A percentile compares a stretch with the other conserved stretches of the same genome.
Conservation (phyloP, 2,888 invertebrate genomes). For the Leucophora obtusa region DNA sequence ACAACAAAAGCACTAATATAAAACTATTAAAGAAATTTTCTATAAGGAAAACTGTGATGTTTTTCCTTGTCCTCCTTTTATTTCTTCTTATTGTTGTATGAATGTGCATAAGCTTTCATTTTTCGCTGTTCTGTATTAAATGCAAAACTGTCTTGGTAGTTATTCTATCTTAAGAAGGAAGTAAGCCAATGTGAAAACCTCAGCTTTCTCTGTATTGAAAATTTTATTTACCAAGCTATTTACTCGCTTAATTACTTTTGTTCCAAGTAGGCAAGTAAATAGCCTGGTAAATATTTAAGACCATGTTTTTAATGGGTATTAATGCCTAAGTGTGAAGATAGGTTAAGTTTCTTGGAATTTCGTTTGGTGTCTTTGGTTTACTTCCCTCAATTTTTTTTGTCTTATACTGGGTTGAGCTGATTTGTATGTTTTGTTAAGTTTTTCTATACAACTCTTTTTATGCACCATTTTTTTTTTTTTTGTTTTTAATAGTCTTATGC, state of each 20-base stretch:
- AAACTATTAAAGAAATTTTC: slow-evolving; percentile 10
- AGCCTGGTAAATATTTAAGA: too few species aligned
- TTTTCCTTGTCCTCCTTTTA: slow-evolving; percentile 32
- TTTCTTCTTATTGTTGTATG: background rate
- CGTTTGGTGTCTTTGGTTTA: background rate
- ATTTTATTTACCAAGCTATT: too few species aligned
- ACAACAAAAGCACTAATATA: slow-evolving; percentile 18
- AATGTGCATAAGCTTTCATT: slow-evolving; percentile 14
- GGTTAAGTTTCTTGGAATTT: too few species aligned
- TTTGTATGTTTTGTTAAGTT: slow-evolving; percentile 47
- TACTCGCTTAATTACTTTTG: too few species aligned
- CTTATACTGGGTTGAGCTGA: slow-evolving; percentile 48
- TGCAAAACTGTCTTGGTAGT: slow-evolving; percentile 25
- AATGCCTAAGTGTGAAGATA: too few species aligned
- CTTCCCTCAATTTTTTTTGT: slow-evolving; percentile 30
- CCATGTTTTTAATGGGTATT: too few species aligned
- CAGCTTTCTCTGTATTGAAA: too few species aligned
- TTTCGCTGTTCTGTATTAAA: slow-evolving; percentile 26
- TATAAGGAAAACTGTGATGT: slow-evolving; percentile 29
- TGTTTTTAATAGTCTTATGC: slow-evolving; percentile 59
- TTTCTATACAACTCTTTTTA: slow-evolving; percentile 29
- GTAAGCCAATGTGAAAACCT: background rate
- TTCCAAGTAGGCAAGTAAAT: too few species aligned
- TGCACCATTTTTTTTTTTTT: slow-evolving; percentile 37
- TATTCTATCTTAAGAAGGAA: slow-evolving; percentile 21